Evolutionary conservation across 1,140 invertebrate genomes (phyloP).

Genomic region (Batillaria attramentaria): DNA sequence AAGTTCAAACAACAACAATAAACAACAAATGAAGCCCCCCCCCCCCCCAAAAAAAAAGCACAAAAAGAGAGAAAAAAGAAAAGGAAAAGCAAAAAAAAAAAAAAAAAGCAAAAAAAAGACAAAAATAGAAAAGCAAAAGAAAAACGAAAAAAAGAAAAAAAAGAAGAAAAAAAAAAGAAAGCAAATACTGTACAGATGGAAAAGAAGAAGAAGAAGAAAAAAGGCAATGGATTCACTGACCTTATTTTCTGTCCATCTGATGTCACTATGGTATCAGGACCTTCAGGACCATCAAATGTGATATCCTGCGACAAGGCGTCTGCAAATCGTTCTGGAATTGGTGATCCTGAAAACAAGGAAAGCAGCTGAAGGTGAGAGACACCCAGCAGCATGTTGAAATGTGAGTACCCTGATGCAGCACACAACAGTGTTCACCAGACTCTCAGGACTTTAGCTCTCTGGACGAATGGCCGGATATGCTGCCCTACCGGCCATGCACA

Average conservation of each 20-base stretch:
- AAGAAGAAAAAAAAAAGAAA: background rate
- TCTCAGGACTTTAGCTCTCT: background rate
- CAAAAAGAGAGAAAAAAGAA: background rate
- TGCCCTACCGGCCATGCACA: too few relatives aligned
- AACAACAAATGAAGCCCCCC: too few relatives aligned
- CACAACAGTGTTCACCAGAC: too few relatives aligned
- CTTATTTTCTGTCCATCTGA: background rate
- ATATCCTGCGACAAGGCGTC: slow-evolving; percentile 18
- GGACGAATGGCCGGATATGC: too few relatives aligned
- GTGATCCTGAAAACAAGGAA: slow-evolving; percentile 1
- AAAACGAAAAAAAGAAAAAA: background rate
- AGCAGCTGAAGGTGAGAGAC: background rate
- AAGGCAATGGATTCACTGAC: slow-evolving; percentile 4
- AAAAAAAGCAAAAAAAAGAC: background rate
- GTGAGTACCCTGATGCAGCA: too few relatives aligned
- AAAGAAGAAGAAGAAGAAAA: background rate
- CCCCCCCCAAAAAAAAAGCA: background rate
- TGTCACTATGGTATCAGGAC: background rate
- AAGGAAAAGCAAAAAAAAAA: background rate
- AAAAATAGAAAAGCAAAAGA: background rate
- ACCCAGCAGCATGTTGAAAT: too few relatives aligned
- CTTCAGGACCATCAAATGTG: background rate
- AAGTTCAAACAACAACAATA: too few relatives aligned
- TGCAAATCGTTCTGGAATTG: slow-evolving; percentile 14
- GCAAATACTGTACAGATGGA: background rate